Evolutionary conservation across 2,797 vertebrate species (phyloP), one percentile per base, ranked within the genome.

Genomic region (Hybognathus amarus): DNA sequence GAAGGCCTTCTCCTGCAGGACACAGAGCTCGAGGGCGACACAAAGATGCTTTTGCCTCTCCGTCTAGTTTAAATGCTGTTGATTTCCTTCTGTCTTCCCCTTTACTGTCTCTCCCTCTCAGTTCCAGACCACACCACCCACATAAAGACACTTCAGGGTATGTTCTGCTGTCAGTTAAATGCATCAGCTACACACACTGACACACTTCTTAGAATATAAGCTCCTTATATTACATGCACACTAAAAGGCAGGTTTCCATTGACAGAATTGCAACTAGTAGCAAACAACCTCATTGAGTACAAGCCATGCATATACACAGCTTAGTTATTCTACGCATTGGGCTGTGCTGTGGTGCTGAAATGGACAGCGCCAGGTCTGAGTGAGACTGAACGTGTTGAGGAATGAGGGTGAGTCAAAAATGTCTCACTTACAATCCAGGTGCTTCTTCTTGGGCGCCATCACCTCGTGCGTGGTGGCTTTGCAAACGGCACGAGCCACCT

Each of bases 361-460:
- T 68, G 86, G 77, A 89, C 84, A 89, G 88, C 88, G 56, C 75
- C 82, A 73, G 27, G 24, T 52, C 36, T 56, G 78, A 22, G 36
- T 9, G 42, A 50, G 64, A 45, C 22, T 45, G 45, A 10, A 47
- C 30, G 11, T 20, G 47, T 13, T 20, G 27, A 42, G 24, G 38
- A 78, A 68, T 30, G 64, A 59, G 50, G 73, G 38, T 45, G 42
- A 30, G 59, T 61, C 15, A 24, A 52, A 54, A 83, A 64, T 59
- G 77, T 56, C 56, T 47, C 93, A 96, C 98, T 99, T 95, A 99
- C 98, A 99, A 90, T 99, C 98, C 95, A 99, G 96, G 96, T 99
- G 98, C 93, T 99, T 99, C 82, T 99, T 99, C 96, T 99, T 99
- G 93, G 98, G 98, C 93, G 97, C 97, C 98, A 99, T 99, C 94